Percentiles rank a stretch among this genome's conserved stretches.
Conservation (phyloP, 2,113 vertebrate species). For the Sceloporus tristichus region DNA sequence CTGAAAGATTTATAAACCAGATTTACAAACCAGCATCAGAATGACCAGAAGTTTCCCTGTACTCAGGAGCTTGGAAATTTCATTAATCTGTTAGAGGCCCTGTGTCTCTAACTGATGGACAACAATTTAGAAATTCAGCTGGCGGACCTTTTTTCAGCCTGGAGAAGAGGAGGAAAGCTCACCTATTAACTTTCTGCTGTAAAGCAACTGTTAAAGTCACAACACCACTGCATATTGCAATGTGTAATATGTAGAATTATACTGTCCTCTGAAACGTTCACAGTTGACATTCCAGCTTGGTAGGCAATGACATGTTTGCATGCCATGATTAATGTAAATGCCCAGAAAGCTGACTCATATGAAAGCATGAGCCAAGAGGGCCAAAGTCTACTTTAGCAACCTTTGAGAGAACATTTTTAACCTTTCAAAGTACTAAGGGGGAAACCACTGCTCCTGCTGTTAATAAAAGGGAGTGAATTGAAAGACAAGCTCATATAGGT, state of each 20-base stretch:
- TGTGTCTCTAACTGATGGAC: background rate
- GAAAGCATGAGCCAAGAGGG: constrained; percentile 26
- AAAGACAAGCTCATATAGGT: background rate
- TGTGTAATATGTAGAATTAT: background rate
- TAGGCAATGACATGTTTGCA: background rate
- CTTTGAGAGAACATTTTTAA: constrained; percentile 30
- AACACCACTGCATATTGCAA: background rate
- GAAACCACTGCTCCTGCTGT: background rate
- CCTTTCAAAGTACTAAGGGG: background rate
- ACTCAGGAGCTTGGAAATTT: background rate
- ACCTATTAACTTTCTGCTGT: background rate
- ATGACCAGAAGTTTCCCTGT: no score
- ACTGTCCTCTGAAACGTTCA: background rate
- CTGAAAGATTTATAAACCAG: no score
- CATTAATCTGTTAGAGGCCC: background rate
- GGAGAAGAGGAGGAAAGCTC: background rate
- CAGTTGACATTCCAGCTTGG: background rate
- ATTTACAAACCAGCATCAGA: no score
- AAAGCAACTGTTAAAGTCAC: background rate
- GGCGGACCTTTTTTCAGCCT: constrained; percentile 5
- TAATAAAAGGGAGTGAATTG: background rate
- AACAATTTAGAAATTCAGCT: background rate
- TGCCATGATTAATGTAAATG: constrained; percentile 21
- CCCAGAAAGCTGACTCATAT: constrained; percentile 59
- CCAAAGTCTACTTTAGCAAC: constrained; percentile 53